A percentile compares a stretch with the other conserved stretches of the same genome.
Conservation (phyloP, 30 jellyfish, hydroid and myxozoan species). For the Sanderia malayensis region DNA sequence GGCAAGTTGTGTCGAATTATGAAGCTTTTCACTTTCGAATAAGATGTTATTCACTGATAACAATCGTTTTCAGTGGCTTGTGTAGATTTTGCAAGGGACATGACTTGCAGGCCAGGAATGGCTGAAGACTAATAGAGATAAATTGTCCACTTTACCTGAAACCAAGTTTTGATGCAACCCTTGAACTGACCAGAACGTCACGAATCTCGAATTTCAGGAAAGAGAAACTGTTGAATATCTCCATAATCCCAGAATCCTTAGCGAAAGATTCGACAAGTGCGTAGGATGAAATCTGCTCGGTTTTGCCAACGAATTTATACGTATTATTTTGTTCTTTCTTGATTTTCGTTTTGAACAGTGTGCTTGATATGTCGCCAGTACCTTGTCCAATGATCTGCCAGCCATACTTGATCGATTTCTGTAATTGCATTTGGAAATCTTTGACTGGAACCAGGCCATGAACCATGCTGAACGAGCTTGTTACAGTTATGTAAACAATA, state of each 20-base stretch:
- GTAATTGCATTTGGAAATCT: constrained; percentile 13
- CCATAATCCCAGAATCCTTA: constrained; percentile 23
- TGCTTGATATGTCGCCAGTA: constrained; percentile 27
- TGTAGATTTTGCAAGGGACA: too few relatives aligned
- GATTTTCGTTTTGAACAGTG: constrained; percentile 27
- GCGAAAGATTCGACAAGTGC: constrained; percentile 20
- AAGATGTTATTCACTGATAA: too few relatives aligned
- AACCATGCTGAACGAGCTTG: constrained; percentile 7
- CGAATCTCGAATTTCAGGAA: constrained; percentile 31
- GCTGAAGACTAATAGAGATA: too few relatives aligned
- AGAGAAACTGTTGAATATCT: constrained; percentile 9
- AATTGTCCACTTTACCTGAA: constrained; percentile 36
- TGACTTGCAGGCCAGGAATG: too few relatives aligned
- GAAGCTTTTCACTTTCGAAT: too few relatives aligned
- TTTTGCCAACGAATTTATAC: constrained; percentile 21
- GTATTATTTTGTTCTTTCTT: constrained; percentile 2
- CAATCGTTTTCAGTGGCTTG: too few relatives aligned
- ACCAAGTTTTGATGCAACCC: constrained; percentile 4
- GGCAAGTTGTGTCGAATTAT: too few relatives aligned
- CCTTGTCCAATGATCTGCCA: constrained; percentile 49
- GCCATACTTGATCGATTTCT: constrained; percentile 1
- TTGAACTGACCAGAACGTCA: constrained; percentile 14
- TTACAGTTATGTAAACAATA: constrained; percentile 6
- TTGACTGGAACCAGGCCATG: constrained; percentile 32
- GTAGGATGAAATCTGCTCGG: constrained; percentile 22